Base-by-base conservation (phyloP, 2,113 vertebrate species). In the Dasyurus viverrinus region DNA sequence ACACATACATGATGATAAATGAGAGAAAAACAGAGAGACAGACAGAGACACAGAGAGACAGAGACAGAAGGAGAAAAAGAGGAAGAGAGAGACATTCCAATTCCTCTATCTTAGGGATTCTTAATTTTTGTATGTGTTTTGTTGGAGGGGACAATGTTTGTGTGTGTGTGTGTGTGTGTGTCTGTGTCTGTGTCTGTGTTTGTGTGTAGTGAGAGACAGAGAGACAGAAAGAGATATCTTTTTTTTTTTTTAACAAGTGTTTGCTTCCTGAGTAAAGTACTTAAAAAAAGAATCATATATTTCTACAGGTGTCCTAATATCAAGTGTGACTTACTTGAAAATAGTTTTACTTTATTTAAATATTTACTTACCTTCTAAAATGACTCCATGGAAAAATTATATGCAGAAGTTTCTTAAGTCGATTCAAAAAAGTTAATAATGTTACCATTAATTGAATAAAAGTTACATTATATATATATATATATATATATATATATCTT, bases 271-370 rank as follows among this genome's bases (percentile, higher is more conserved):
- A n/a, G 12, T 76, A 76, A 76, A 76, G 30, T n/a, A 76, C 14
- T 76, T 68, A 24, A 24, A 54, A 6, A n/a, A 76, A n/a, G 3
- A 10, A 27, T 16, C 14, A n/a, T 7, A n/a, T 76, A n/a, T 4
- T 76, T 76, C 60, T 76, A 76, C 14, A 76, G 60, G 36, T n/a
- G 30, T 76, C 60, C 16, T 76, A n/a, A n/a, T 76, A n/a, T n/a
- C 30, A 68, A 68, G 60, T 76, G 60, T n/a, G 60, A n/a, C 60
- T 36, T 36, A 93, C 93, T 68, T 96, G 53, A 92, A 94, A 97
- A 30, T 2, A 55, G 94, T 92, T 96, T 53, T 97, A 57, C 50
- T 96, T 97, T 76, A 93, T 42, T 94, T 94, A n/a, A n/a, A n/a
- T n/a, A 30, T 91, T 94, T 94, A 50, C 42, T 47, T 93, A 94